Percentiles rank a stretch among this genome's conserved stretches.
phyloP scores from a whole-genome alignment of 64 coral and sea anemone species.

The Dendrophyllia cribrosa region DNA sequence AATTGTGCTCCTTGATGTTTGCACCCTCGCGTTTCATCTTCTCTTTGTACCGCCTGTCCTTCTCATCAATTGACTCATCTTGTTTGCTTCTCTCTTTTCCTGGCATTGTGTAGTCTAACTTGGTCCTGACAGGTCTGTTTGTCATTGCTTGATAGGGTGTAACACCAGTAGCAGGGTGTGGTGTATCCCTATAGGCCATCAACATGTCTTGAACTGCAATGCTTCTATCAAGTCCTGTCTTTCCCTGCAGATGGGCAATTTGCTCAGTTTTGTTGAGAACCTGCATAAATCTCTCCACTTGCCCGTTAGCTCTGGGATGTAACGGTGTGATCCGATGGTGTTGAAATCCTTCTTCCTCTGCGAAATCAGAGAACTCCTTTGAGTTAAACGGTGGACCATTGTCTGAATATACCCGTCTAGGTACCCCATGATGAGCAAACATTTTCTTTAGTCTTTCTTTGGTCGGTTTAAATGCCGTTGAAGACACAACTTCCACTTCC shows the following conservation, averaged over 20 bases:
- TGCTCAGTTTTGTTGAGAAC: slow-evolving; percentile 73
- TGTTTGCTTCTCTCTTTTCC: background rate
- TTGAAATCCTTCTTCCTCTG: slow-evolving; percentile 46
- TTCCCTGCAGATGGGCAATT: slow-evolving; percentile 60
- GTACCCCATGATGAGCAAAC: slow-evolving; percentile 44
- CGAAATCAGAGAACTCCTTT: background rate
- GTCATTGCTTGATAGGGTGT: slow-evolving; percentile 59
- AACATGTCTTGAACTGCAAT: slow-evolving; percentile 55
- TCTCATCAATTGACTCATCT: background rate
- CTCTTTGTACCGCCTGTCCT: background rate
- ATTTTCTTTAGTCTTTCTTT: slow-evolving; percentile 9
- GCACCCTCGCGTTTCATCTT: slow-evolving; percentile 16
- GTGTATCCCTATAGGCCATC: slow-evolving; percentile 45
- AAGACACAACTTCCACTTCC: slow-evolving; percentile 14
- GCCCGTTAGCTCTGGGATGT: slow-evolving; percentile 36
- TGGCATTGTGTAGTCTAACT: slow-evolving; percentile 2
- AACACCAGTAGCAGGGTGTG: slow-evolving; percentile 57
- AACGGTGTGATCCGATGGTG: slow-evolving; percentile 36
- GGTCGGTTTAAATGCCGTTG: background rate
- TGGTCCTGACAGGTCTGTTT: slow-evolving; percentile 40
- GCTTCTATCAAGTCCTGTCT: slow-evolving; percentile 6
- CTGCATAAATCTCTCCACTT: slow-evolving; percentile 51
- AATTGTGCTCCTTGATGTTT: slow-evolving; percentile 43
- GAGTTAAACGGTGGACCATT: background rate
- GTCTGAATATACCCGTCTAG: background rate